Evolutionary conservation across 2,888 invertebrate genomes (phyloP).

Genomic region (Watsonalla cultraria): DNA sequence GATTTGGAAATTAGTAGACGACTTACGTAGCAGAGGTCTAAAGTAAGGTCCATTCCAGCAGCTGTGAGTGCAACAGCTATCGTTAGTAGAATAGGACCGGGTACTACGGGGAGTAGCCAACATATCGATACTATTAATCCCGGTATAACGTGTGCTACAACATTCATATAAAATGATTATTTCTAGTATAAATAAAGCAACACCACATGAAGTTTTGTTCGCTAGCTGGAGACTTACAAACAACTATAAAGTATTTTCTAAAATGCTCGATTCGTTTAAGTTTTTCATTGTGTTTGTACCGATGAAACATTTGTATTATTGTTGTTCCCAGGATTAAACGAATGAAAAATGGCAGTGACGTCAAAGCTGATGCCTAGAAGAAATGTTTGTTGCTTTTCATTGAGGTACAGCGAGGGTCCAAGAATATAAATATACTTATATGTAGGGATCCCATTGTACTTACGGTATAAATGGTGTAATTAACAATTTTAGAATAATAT

Average conservation of each 20-base stretch:
- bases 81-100: conserved; percentile 57
- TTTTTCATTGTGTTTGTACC: conserved; percentile 50
- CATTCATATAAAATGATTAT: conserved; percentile 2
- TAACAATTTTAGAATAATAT: conserved; percentile 49
- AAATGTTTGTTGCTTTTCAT: conserved; percentile 1
- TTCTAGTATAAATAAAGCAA: neutral
- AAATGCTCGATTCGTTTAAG: conserved; percentile 44
- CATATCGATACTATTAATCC: conserved; percentile 55
- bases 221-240: conserved; percentile 57
- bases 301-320: conserved; percentile 57
- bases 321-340: conserved; percentile 60
- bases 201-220: no score
- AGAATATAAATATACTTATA: neutral
- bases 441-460: conserved; percentile 18
- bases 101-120: conserved; percentile 48
- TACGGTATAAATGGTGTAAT: conserved; percentile 56
- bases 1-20: neutral
- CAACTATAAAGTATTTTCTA: conserved; percentile 60
- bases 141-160: conserved; percentile 74
- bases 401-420: no score
- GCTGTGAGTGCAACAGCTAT: conserved; percentile 74
- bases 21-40: conserved; percentile 77
- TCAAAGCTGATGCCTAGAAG: conserved; percentile 58
- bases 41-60: conserved; percentile 80
- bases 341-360: conserved; percentile 63